Evolutionary conservation across 2,888 invertebrate genomes (phyloP), one percentile per base, ranked within the genome.

Genomic region (Tetanocera ferruginea): DNA sequence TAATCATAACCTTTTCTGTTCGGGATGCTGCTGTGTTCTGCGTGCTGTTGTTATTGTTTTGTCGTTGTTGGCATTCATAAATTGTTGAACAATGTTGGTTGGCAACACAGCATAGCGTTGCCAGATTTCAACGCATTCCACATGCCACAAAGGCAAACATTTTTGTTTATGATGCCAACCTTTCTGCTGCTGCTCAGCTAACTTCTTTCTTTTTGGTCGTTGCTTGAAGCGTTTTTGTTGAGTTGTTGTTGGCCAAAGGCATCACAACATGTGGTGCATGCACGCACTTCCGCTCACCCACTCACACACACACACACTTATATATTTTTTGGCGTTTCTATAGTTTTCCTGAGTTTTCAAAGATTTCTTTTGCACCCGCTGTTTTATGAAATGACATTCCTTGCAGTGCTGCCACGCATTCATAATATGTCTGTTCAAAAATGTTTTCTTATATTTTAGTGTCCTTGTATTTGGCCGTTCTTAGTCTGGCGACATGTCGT

Each of bases 1-100:
- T 73, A 73, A 73, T 73, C 73, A 73, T 49, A 73, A 23, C 73
- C 73, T 73, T 73, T 25, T 14, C 23, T 73, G 70, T 71, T 71
- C 43, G 52, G 71, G 77, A 43, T 79, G 76, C 49, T 73, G 71
- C 70, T 62, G 75, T 9, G 57, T 57, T 71, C 17, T 14, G 11
- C 70, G 64, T 78, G 77, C 34, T 76, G 80, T 62, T 78, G 76
- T 49, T 80, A 72, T 66, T 77, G 80, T 60, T 77, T 74, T 60
- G 70, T 31, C 77, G 78, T 51, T 79, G 82, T 71, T 51, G 79
- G 57, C 80, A 51, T 25, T 23, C 62, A 62, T 60, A 73, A 62
- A 73, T 73, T 73, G 73, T 49, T 28, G 28, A 28, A 17, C 28
- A 28, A 17, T 67, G 67, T 67, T 67, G 57, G 57, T 60, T 60